These are phyloP conservation scores for Parnassius orleans DNA, from an alignment of 2,888 invertebrate species.

Conservation along the genomic window DNA sequence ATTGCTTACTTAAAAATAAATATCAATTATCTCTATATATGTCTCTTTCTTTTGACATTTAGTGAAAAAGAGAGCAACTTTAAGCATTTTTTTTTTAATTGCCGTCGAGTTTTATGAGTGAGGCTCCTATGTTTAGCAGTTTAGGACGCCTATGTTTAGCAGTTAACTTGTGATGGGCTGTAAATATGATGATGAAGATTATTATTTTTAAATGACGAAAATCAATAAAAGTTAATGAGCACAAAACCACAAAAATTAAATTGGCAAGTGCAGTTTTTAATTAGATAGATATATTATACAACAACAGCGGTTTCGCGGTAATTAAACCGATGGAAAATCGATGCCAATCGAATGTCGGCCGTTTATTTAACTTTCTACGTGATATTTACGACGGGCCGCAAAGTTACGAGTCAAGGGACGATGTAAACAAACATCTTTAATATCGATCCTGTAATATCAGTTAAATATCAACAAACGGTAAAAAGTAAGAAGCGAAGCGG, in stretches of 20 bases:
- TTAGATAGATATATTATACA: background rate
- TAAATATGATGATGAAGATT: too few species aligned
- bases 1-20: too few species aligned
- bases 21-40: too few species aligned
- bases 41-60: too few species aligned
- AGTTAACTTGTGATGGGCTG: too few species aligned
- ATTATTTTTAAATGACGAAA: background rate
- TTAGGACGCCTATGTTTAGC: too few species aligned
- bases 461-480: too few species aligned
- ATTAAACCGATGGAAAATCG: background rate
- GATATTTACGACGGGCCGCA: background rate
- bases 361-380: background rate
- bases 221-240: background rate
- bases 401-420: background rate
- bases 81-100: too few species aligned
- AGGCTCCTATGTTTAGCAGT: too few species aligned
- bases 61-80: too few species aligned
- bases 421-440: background rate
- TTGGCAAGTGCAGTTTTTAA: background rate
- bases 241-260: background rate
- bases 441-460: background rate
- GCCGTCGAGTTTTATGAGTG: too few species aligned
- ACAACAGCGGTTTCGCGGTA: background rate
- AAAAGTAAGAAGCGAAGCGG: too few species aligned
- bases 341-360: background rate